These are phyloP conservation scores for Dendrolimus kikuchii DNA, from an alignment of 1,140 invertebrate species.

Conservation along the genomic window DNA sequence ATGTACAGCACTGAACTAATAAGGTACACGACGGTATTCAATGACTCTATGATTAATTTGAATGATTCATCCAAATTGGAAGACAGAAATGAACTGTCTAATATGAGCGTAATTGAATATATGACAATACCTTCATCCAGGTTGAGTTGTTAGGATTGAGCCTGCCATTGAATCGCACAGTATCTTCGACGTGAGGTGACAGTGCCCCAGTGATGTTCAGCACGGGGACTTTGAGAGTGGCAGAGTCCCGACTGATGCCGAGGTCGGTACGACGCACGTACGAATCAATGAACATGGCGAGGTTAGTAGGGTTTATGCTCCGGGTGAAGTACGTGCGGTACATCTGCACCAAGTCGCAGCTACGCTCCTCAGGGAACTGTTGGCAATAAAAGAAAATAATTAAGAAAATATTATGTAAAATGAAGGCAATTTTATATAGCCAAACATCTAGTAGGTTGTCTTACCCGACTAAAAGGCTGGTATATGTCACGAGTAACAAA, in stretches of 20 bases:
- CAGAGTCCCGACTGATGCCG: constrained; percentile 79
- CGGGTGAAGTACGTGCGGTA: constrained; percentile 94
- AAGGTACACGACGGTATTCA: too few relatives aligned
- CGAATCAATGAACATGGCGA: constrained; percentile 94
- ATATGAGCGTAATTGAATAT: not conserved
- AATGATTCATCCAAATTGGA: too few relatives aligned
- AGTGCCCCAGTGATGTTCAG: constrained; percentile 95
- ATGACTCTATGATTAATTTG: too few relatives aligned
- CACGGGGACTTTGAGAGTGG: constrained; percentile 81
- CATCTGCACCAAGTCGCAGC: constrained; percentile 91
- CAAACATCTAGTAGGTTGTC: too few relatives aligned
- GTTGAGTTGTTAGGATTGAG: constrained; percentile 95
- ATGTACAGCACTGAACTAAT: too few relatives aligned
- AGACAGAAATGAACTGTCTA: not conserved
- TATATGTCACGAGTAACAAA: too few relatives aligned
- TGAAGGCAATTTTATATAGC: too few relatives aligned
- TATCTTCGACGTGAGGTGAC: constrained; percentile 97
- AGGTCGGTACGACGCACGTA: constrained; percentile 94
- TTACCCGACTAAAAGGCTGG: too few relatives aligned
- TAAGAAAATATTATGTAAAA: too few relatives aligned
- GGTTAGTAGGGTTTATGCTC: constrained; percentile 93
- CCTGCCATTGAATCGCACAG: constrained; percentile 95
- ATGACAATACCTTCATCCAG: constrained; percentile 90
- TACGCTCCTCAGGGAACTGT: constrained; percentile 85
- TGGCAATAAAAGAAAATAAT: not conserved